These are phyloP conservation scores for Chloroceryle amazona DNA, from an alignment of 2,797 vertebrate species.

Conservation along the genomic window DNA sequence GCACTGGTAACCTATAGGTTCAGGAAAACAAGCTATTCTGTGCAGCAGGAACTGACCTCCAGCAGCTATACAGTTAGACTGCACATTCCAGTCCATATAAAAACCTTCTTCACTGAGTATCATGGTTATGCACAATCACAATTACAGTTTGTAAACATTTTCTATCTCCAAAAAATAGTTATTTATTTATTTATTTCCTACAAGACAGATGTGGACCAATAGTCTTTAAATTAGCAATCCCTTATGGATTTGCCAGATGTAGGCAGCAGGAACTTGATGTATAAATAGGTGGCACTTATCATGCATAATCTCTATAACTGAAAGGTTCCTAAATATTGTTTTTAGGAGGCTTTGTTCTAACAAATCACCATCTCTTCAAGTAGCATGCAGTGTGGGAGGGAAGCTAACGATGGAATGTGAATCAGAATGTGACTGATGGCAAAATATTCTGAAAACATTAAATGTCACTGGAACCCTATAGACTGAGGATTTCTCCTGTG, in stretches of 20 bases:
- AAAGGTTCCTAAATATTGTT: not conserved
- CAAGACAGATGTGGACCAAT: not conserved
- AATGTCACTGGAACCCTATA: not conserved
- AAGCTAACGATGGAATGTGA: not conserved
- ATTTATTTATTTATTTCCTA: no score
- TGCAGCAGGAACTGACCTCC: not conserved
- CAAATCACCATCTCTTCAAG: not conserved
- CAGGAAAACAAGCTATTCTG: not conserved
- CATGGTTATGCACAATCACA: not conserved
- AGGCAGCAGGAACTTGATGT: not conserved
- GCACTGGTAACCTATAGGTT: accelerated
- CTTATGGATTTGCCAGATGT: not conserved
- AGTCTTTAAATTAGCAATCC: not conserved
- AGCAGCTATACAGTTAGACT: not conserved
- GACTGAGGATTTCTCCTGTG: not conserved
- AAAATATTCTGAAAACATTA: not conserved
- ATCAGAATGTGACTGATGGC: not conserved
- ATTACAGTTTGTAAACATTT: not conserved
- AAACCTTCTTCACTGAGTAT: not conserved
- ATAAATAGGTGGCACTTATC: not conserved
- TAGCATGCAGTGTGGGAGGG: not conserved
- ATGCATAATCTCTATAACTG: not conserved
- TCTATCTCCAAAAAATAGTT: not conserved
- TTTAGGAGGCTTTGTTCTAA: not conserved
- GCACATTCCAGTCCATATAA: not conserved